Conservation (phyloP, 1,140 invertebrate species). For the Dinothrombium tinctorium region DNA sequence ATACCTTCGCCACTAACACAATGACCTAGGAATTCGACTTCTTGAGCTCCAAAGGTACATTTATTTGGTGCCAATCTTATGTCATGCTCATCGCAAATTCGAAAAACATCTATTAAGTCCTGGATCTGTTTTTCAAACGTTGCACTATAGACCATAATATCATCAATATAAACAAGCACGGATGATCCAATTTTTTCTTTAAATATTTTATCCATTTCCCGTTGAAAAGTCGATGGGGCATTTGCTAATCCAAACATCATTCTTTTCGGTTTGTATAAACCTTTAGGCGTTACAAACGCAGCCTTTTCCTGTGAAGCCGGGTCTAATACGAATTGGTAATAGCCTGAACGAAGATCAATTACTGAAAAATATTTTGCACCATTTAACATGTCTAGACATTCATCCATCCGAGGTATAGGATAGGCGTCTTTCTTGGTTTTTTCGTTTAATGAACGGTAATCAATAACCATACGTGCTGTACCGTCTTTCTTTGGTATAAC, state of each 20-base stretch:
- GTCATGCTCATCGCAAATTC: slow-evolving; percentile 4
- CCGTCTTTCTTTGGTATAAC: background rate
- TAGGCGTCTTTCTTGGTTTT: slow-evolving; percentile 23
- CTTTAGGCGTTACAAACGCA: slow-evolving; percentile 11
- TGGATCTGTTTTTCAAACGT: background rate
- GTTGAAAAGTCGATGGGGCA: slow-evolving; percentile 5
- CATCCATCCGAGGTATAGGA: slow-evolving; percentile 21
- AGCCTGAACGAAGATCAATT: slow-evolving; percentile 25
- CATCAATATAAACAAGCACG: slow-evolving; percentile 22
- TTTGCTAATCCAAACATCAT: slow-evolving; percentile 17
- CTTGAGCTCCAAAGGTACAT: slow-evolving; percentile 19
- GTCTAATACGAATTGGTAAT: slow-evolving; percentile 19
- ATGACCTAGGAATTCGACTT: slow-evolving; percentile 20
- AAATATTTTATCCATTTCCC: background rate
- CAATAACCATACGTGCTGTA: slow-evolving; percentile 8
- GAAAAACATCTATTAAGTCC: slow-evolving; percentile 7
- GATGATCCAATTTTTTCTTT: background rate
- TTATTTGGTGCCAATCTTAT: slow-evolving; percentile 18
- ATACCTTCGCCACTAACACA: slow-evolving; percentile 5
- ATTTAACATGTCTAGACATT: slow-evolving; percentile 5
- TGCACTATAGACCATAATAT: slow-evolving; percentile 22
- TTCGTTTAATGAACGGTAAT: slow-evolving; percentile 25
- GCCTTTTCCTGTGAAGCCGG: background rate
- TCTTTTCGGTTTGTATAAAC: slow-evolving; percentile 16
- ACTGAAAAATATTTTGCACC: slow-evolving; percentile 20